Conservation (phyloP, 1,140 invertebrate species). For the Drosophila auraria region DNA sequence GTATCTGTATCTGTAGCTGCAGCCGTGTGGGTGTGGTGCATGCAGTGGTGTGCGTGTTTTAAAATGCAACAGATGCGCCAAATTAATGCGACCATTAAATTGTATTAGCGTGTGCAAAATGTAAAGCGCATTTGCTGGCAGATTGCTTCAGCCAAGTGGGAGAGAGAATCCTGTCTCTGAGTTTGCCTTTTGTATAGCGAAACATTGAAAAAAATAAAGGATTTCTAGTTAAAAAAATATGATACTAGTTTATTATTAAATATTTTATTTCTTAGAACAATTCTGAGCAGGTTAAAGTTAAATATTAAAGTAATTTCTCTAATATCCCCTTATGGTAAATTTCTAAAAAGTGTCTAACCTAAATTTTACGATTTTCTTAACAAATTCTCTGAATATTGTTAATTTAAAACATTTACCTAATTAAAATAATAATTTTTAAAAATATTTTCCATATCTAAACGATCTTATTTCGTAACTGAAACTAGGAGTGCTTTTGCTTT, state of each 20-base stretch:
- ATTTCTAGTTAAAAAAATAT: background rate
- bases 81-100: conserved; percentile 83
- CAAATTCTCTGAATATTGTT: background rate
- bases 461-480: too few species aligned
- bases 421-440: background rate
- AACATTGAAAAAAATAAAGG: background rate
- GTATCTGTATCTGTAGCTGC: conserved; percentile 9
- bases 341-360: background rate
- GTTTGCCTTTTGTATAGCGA: conserved; percentile 12
- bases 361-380: background rate
- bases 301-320: background rate
- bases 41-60: conserved; percentile 61
- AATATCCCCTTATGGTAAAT: background rate
- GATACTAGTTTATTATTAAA: background rate
- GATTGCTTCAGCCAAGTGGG: conserved; percentile 56
- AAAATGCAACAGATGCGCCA: conserved; percentile 83
- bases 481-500: too few species aligned
- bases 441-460: background rate
- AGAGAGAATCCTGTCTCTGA: conserved; percentile 13
- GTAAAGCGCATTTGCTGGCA: conserved; percentile 77
- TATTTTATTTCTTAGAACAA: background rate
- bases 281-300: fast-evolving
- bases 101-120: conserved; percentile 82
- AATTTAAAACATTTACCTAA: background rate
- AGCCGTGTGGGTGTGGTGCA: conserved; percentile 13